phyloP scores from a whole-genome alignment of 2,888 invertebrate species.

The Dasypogon diadema region DNA sequence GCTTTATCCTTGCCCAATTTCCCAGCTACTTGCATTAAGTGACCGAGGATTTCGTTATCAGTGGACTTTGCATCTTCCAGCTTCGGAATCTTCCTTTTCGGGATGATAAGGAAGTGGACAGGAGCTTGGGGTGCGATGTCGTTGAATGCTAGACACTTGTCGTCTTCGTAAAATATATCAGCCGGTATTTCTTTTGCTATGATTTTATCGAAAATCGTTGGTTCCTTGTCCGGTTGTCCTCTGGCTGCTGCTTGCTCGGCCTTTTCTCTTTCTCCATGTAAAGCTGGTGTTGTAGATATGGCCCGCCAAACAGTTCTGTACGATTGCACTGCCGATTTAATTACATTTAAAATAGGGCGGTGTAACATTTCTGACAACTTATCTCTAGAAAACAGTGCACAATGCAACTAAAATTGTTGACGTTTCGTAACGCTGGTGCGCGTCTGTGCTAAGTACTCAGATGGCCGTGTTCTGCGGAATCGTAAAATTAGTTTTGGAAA shows the following conservation, averaged over 20 bases:
- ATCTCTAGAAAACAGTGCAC: too few relatives aligned
- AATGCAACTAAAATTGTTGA: too few relatives aligned
- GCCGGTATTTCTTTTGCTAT: slow-evolving; percentile 83
- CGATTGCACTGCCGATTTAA: too few relatives aligned
- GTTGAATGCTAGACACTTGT: slow-evolving; percentile 83
- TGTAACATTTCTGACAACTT: too few relatives aligned
- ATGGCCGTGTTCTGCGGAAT: too few relatives aligned
- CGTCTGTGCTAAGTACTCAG: too few relatives aligned
- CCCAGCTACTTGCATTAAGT: slow-evolving; percentile 77
- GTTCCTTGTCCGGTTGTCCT: neutral
- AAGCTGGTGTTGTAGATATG: neutral
- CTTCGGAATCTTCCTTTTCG: slow-evolving; percentile 78
- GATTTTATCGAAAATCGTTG: slow-evolving; percentile 76
- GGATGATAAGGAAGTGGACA: slow-evolving; percentile 86
- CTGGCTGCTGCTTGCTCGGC: neutral
- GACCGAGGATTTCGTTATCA: slow-evolving; percentile 79
- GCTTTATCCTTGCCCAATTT: slow-evolving; percentile 74
- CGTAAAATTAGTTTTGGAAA: too few relatives aligned
- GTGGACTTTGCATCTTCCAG: slow-evolving; percentile 73
- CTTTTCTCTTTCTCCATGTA: neutral
- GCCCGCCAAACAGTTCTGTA: too few relatives aligned
- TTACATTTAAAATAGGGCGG: too few relatives aligned
- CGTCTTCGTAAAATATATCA: slow-evolving; percentile 86
- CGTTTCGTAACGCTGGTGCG: too few relatives aligned
- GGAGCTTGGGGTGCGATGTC: slow-evolving; percentile 87